Conservation (phyloP, 1,140 invertebrate genomes). For the Propsilocerus akamusi region DNA sequence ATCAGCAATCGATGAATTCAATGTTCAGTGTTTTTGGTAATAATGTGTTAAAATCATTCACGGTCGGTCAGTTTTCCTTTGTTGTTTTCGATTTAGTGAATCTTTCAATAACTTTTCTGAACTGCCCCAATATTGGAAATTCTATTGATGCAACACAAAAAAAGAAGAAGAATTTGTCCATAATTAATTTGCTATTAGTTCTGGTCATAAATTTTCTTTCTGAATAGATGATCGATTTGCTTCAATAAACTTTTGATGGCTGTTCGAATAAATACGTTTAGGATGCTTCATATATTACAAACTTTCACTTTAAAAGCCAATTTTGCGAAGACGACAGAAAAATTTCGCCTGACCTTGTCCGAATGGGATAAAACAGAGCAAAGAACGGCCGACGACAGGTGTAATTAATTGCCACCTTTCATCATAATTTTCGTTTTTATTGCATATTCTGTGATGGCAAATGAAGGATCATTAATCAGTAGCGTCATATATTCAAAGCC, state of each 20-base stretch:
- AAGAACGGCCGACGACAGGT: too few species aligned
- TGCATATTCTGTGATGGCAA: not conserved
- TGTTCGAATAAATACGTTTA: too few species aligned
- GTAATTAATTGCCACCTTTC: not conserved
- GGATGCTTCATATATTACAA: too few species aligned
- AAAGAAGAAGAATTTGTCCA: not conserved
- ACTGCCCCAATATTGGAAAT: not conserved
- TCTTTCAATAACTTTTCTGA: not conserved
- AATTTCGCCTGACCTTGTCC: too few species aligned
- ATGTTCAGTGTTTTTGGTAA: not conserved
- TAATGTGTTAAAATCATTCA: constrained; percentile 1
- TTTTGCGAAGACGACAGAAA: too few species aligned
- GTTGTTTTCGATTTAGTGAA: not conserved
- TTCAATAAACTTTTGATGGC: too few species aligned
- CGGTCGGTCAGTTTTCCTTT: not conserved
- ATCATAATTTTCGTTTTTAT: not conserved
- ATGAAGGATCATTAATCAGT: not conserved
- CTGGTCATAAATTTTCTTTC: not conserved
- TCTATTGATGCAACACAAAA: not conserved
- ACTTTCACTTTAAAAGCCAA: too few species aligned
- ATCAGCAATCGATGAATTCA: too few species aligned
- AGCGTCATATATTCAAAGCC: too few species aligned
- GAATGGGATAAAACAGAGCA: too few species aligned
- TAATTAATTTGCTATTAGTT: not conserved
- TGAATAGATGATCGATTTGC: too few species aligned